A percentile compares a stretch with the other conserved stretches of the same genome.
Conservation (phyloP, 1,140 invertebrate genomes). For the Megalonaias nervosa region DNA sequence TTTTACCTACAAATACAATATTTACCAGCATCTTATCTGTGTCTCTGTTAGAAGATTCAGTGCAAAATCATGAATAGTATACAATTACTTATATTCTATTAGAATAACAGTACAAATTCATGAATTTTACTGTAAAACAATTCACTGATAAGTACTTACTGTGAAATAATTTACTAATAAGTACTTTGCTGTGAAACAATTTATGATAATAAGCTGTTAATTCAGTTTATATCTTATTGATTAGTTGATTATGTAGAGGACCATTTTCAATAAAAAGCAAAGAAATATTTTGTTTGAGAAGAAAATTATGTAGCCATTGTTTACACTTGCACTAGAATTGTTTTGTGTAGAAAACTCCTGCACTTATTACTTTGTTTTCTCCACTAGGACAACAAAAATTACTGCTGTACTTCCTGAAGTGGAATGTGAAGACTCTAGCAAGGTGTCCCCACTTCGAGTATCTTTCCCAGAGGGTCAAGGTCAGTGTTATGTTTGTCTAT, state of each 20-base stretch:
- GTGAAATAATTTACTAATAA: too few relatives aligned
- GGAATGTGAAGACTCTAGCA: conserved; percentile 67
- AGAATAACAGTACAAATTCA: too few relatives aligned
- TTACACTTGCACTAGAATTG: not conserved
- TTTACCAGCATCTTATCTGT: too few relatives aligned
- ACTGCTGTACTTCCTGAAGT: conserved; percentile 54
- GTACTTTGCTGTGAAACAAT: too few relatives aligned
- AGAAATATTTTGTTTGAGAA: not conserved
- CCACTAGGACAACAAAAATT: conserved; percentile 44
- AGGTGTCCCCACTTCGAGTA: conserved; percentile 59
- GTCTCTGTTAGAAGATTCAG: too few relatives aligned
- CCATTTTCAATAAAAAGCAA: not conserved
- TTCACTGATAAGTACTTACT: too few relatives aligned
- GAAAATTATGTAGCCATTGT: not conserved
- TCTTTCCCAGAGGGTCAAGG: conserved; percentile 59
- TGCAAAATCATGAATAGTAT: too few relatives aligned
- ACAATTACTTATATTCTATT: too few relatives aligned
- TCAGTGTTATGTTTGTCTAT: conserved; percentile 30
- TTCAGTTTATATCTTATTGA: not conserved
- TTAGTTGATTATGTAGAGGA: not conserved
- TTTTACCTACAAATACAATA: too few relatives aligned
- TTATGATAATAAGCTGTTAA: too few relatives aligned
- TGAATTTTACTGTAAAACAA: too few relatives aligned
- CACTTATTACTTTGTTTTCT: conserved; percentile 6
- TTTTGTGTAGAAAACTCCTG: not conserved